Evolutionary conservation across 2,888 invertebrate species (phyloP), one percentile per base, ranked within the genome.

Genomic region (Rhagium mordax): DNA sequence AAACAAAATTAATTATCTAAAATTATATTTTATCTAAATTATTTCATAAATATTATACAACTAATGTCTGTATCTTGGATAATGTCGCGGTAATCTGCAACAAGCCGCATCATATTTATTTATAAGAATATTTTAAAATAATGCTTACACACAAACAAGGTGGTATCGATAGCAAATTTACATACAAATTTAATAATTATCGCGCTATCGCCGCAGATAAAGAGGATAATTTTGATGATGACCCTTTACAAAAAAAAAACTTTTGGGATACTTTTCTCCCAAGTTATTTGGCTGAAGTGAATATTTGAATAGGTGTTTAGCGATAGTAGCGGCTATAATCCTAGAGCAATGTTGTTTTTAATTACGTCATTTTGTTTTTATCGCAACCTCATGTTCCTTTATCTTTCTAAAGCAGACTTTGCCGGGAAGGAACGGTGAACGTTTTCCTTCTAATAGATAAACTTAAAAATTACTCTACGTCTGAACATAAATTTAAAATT

Each of bases 21-120:
- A 59, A 33, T 33, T 24, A 24, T 8, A 15, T 59, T 21, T 47
- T 61, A 61, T 61, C 61, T 61, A 21, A 61, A 61, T 18, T 61
- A 20, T 61, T 61, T 15, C 3, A 33, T 15, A 20, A 47, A 61
- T 1, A 61, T 33, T 59, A 24, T 33, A 10, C 18, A n/a, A 3
- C n/a, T 55, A 8, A 18, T 24, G 21, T 59, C 33, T 59, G 8
- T 16, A 59, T 33, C 33, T 29, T 33, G 24, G 33, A 27, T 13
- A n/a, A 59, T 24, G 16, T 1, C 51, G 18, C 51, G 49, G 16
- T 59, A 16, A 33, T 29, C 21, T 24, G 16, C 41, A 13, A 47
- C 21, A 21, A 7, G n/a, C 18, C 47, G 7, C 3, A 47, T 61
- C 61, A 61, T 61, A 61, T 18, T 47, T 47, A 61, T 61, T 47